Evolutionary conservation across 2,797 vertebrate species (phyloP).

Genomic region (Coregonus ussuriensis): DNA sequence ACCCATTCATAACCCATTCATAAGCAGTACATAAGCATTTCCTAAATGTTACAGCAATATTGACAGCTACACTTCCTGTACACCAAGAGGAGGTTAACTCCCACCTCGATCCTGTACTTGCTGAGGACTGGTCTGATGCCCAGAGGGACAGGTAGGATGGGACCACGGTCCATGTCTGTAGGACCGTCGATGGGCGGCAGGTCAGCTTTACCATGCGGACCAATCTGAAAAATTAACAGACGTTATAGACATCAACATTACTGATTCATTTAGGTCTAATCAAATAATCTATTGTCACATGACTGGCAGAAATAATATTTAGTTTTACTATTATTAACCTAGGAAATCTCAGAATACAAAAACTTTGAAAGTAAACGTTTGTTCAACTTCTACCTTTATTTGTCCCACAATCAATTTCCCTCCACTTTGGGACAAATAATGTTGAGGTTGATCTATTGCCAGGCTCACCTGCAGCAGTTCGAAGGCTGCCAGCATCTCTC

Average conservation of each 20-base stretch:
- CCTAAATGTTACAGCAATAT: too few species aligned
- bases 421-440: background rate
- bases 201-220: constrained; percentile 89
- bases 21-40: too few species aligned
- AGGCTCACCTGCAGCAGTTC: constrained; percentile 90
- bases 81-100: background rate
- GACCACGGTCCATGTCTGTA: constrained; percentile 86
- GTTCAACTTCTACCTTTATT: background rate
- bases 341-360: background rate
- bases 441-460: background rate
- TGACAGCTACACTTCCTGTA: background rate
- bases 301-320: too few species aligned
- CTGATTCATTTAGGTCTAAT: too few species aligned
- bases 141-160: constrained; percentile 91
- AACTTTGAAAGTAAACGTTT: background rate
- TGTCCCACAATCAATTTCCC: background rate
- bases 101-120: constrained; percentile 96
- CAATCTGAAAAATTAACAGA: constrained; percentile 78
- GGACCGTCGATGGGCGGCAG: constrained; percentile 90
- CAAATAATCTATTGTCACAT: too few species aligned
- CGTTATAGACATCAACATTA: background rate
- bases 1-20: too few species aligned
- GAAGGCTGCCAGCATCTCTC: constrained; percentile 94
- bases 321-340: too few species aligned
- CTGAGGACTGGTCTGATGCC: constrained; percentile 95